Percentiles rank a stretch among this genome's conserved stretches.
Conservation (phyloP, 2,113 vertebrate genomes). For the Limanda limanda region DNA sequence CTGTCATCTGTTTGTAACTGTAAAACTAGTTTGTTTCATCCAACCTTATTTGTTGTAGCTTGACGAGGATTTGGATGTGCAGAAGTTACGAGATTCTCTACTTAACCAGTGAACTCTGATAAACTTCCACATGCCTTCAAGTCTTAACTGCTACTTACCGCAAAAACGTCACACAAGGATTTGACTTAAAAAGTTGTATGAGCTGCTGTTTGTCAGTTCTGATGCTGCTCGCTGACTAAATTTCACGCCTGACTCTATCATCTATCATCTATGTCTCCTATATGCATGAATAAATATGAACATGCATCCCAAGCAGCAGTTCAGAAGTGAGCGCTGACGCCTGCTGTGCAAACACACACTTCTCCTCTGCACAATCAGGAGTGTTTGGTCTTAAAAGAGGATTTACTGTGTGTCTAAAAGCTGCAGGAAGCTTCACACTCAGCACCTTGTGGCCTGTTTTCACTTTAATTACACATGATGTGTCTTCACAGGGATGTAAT, state of each 20-base stretch:
- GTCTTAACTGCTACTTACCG: too few species aligned
- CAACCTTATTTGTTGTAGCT: too few species aligned
- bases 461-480: conserved; percentile 25
- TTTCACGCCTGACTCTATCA: too few species aligned
- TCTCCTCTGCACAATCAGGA: not conserved
- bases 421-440: conserved; percentile 41
- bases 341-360: not conserved
- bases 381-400: not conserved
- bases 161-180: too few species aligned
- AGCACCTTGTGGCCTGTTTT: conserved; percentile 40
- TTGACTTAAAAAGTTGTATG: too few species aligned
- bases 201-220: not conserved
- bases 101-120: too few species aligned
- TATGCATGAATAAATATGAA: not conserved
- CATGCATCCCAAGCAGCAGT: not conserved
- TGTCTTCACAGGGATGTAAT: not conserved
- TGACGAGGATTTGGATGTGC: too few species aligned
- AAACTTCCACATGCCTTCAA: too few species aligned
- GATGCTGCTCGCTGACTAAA: not conserved
- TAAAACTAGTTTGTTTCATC: too few species aligned
- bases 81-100: too few species aligned
- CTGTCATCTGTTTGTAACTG: too few species aligned
- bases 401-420: conserved; percentile 17
- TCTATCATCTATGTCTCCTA: not conserved
- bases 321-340: not conserved